Evolutionary conservation across 2,113 vertebrate genomes (phyloP), one percentile per base, ranked within the genome.

Genomic region (Glaucidium brasilianum): DNA sequence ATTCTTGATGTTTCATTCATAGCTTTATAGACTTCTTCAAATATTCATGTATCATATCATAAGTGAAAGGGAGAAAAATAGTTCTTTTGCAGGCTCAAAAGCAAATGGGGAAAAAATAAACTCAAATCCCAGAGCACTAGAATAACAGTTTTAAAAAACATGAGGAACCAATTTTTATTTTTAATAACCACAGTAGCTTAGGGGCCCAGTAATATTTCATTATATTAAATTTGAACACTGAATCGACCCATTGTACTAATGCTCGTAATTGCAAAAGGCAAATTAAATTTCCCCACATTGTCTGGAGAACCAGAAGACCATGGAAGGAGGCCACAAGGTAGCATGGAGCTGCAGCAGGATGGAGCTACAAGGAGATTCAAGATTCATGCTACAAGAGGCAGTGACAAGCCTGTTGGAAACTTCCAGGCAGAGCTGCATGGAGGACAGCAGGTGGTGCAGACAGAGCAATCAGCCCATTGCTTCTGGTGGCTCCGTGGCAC

Each of bases 51-150:
- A 88, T 96, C 77, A 94, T 96, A 96, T 66, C 87, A 49, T 93
- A 97, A 96, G 76, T 96, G 81, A 98, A 97, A 97, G 92, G 62
- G 96, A 96, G 95, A 96, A 95, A 96, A 97, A 96, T 77, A 92
- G 55, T 85, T 88, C 84, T 95, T 96, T 94, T 97, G 64, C 88
- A 95, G 96, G 66, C 85, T 96, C 37, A 77, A 68, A 95, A 93
- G 88, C 88, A 95, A 96, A 92, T 85, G 63, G 87, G 29, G 87
- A 9, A 67, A 96, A 96, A 95, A 82, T 81, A 92, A 95, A 60
- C 77, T 88, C 58, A 95, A 95, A 96, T 94, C 93, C 94, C 92
- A 95, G 80, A 82, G 58, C 68, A 71, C 72, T 52, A 73, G 76
- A 88, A 91, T 62, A 90, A 67, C 56, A 79, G 35, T 83, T 96